Conservation (phyloP, 2,888 invertebrate genomes). For the Pycnomerus fuliginosus region DNA sequence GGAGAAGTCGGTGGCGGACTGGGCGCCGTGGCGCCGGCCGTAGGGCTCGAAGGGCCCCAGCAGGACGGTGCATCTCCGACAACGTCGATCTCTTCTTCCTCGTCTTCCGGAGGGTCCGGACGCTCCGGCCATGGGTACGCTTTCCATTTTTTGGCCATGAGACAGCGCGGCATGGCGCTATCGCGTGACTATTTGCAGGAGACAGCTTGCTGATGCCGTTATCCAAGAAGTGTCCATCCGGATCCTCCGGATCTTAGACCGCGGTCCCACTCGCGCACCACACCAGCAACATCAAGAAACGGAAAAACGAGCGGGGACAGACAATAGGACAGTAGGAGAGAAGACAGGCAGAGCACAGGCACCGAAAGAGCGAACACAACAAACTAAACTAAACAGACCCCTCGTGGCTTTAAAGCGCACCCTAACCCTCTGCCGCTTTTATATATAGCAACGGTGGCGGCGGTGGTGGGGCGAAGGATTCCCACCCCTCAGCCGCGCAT, state of each 20-base stretch:
- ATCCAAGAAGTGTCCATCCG: not conserved
- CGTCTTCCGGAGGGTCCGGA: slow-evolving; percentile 55
- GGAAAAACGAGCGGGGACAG: slow-evolving; percentile 32
- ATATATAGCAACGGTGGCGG: slow-evolving; percentile 46
- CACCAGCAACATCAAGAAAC: slow-evolving; percentile 19
- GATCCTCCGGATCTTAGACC: not conserved
- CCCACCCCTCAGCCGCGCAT: slow-evolving; percentile 20
- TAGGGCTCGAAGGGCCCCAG: slow-evolving; percentile 73
- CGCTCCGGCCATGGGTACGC: slow-evolving; percentile 76
- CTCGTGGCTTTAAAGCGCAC: slow-evolving; percentile 59
- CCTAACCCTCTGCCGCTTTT: slow-evolving; percentile 54
- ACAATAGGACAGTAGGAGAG: slow-evolving; percentile 55
- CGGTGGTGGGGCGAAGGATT: slow-evolving; percentile 25
- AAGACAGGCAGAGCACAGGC: slow-evolving; percentile 41
- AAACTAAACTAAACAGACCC: slow-evolving; percentile 58
- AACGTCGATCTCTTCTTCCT: slow-evolving; percentile 84
- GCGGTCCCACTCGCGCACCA: slow-evolving; percentile 11
- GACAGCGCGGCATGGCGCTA: slow-evolving; percentile 87
- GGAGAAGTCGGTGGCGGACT: slow-evolving; percentile 69
- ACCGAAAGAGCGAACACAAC: slow-evolving; percentile 47
- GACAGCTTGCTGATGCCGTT: slow-evolving; percentile 11
- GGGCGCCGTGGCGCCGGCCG: slow-evolving; percentile 74
- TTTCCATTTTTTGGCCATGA: slow-evolving; percentile 97
- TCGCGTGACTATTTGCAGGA: slow-evolving; percentile 43
- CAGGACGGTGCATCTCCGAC: slow-evolving; percentile 67